phyloP scores from a whole-genome alignment of 1,140 invertebrate genomes.

The Oncopeltus fasciatus region DNA sequence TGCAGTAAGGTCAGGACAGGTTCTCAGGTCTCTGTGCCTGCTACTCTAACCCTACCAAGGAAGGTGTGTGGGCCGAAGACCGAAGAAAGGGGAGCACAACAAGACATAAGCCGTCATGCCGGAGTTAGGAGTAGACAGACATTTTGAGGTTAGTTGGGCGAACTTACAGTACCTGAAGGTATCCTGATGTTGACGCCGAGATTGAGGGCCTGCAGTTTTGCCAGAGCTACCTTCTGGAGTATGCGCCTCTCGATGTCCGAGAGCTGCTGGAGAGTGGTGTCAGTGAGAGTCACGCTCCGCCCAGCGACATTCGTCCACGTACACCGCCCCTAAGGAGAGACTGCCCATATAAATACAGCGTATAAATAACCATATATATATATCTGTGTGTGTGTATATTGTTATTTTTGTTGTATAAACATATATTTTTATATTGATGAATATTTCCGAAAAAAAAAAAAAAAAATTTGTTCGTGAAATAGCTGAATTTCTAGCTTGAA shows the following conservation, averaged over 20 bases:
- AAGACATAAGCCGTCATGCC: no score
- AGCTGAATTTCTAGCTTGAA: no score
- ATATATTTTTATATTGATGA: no score
- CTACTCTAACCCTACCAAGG: no score
- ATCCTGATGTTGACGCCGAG: constrained; percentile 60
- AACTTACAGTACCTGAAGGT: constrained; percentile 43
- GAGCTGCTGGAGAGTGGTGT: constrained; percentile 53
- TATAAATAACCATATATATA: neutral
- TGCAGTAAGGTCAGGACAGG: no score
- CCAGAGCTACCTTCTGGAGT: constrained; percentile 66
- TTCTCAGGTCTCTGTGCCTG: no score
- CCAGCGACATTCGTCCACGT: constrained; percentile 65
- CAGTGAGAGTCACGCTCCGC: constrained; percentile 53
- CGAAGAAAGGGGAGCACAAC: no score
- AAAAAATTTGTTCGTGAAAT: no score
- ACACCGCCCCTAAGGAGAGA: constrained; percentile 53
- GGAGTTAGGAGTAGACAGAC: no score
- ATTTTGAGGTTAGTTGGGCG: no score
- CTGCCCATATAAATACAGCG: neutral
- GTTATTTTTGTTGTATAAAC: no score
- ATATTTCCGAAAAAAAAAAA: neutral
- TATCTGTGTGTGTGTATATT: neutral
- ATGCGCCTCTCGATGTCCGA: constrained; percentile 66
- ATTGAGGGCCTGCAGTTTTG: constrained; percentile 75
- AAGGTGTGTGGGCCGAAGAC: no score